phyloP scores from a whole-genome alignment of 2,888 invertebrate genomes.

The Cecidostiba fungosa region DNA sequence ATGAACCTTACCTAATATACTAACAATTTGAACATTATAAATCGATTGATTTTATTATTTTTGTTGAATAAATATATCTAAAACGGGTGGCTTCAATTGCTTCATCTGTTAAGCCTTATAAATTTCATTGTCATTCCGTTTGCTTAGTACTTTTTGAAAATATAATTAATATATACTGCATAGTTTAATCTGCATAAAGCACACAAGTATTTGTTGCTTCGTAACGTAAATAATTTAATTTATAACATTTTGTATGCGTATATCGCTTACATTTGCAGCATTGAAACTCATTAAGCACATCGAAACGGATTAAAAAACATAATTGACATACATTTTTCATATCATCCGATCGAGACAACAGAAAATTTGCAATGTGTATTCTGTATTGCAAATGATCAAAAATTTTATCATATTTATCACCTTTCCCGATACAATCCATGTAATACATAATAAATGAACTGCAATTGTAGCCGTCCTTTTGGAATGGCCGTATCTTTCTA shows the following conservation, averaged over 20 bases:
- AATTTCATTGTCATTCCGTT: too few species aligned
- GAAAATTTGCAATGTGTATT: background rate
- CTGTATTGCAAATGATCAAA: conserved; percentile 3
- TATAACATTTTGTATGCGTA: background rate
- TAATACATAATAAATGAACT: background rate
- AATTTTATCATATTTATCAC: background rate
- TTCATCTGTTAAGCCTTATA: too few species aligned
- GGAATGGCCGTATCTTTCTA: background rate
- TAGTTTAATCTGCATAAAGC: too few species aligned
- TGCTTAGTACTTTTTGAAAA: too few species aligned
- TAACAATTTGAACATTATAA: too few species aligned
- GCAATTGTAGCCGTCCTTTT: conserved; percentile 1
- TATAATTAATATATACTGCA: too few species aligned
- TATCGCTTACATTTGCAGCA: background rate
- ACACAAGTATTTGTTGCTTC: too few species aligned
- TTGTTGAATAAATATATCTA: too few species aligned
- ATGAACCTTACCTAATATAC: too few species aligned
- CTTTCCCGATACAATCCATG: conserved; percentile 9
- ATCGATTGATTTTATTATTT: too few species aligned
- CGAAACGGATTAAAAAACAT: background rate
- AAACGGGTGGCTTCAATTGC: too few species aligned
- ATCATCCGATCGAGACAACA: background rate
- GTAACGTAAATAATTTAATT: too few species aligned
- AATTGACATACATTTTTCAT: conserved; percentile 12
- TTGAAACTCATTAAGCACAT: background rate